Percentiles rank a stretch among this genome's conserved stretches.
phyloP scores from a whole-genome alignment of 2,113 vertebrate genomes.

The Heliornis fulica region DNA sequence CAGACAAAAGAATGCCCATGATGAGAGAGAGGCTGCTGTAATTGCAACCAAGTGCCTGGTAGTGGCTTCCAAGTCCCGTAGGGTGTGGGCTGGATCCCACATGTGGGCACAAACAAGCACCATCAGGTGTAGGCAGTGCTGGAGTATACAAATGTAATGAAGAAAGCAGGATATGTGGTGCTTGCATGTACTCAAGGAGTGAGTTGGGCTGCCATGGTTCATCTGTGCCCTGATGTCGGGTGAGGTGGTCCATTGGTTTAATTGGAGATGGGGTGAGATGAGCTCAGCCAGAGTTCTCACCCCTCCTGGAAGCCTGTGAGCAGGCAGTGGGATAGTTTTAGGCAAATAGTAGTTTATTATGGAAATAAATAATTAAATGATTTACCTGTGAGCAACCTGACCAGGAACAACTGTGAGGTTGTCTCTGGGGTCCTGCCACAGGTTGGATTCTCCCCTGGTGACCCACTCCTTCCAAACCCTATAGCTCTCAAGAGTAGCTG shows the following conservation, averaged over 20 bases:
- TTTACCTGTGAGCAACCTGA: not conserved
- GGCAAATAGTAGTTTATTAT: not conserved
- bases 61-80: not conserved
- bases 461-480: not conserved
- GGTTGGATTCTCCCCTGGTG: too few relatives aligned
- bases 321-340: not conserved
- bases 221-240: not conserved
- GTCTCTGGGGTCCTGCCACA: not conserved
- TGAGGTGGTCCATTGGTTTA: not conserved
- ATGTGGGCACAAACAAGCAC: not conserved
- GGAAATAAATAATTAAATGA: not conserved
- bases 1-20: not conserved
- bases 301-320: not conserved
- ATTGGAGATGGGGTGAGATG: not conserved
- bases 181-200: not conserved
- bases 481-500: not conserved
- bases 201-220: not conserved
- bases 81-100: not conserved
- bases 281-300: not conserved
- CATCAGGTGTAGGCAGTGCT: not conserved
- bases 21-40: not conserved
- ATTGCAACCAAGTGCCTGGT: not conserved
- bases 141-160: fast-evolving
- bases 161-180: fast-evolving
- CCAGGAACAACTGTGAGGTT: fast-evolving